Conservation (phyloP, 2,797 vertebrate genomes). For the Echiichthys vipera region DNA sequence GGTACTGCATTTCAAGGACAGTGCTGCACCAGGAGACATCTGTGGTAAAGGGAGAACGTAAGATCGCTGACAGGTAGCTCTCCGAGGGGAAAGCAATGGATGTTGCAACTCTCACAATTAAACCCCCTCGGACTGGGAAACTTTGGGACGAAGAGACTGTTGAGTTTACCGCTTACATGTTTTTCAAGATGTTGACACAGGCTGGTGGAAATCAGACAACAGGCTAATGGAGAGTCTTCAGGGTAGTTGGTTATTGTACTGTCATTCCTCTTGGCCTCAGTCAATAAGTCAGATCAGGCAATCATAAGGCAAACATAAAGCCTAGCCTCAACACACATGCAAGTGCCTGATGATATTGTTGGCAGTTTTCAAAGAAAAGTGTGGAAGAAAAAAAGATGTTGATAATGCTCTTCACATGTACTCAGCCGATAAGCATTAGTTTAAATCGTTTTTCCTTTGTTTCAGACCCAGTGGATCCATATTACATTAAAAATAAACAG, state of each 20-base stretch:
- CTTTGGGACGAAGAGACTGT: conserved; percentile 17
- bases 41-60: conserved; percentile 23
- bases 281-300: conserved; percentile 22
- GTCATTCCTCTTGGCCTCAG: conserved; percentile 4
- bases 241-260: conserved; percentile 25
- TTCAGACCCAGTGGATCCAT: too few species aligned
- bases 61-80: conserved; percentile 56
- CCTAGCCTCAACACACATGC: background rate
- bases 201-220: conserved; percentile 32
- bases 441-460: too few species aligned
- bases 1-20: conserved; percentile 52
- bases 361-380: background rate
- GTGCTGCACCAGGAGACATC: conserved; percentile 45
- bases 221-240: conserved; percentile 11
- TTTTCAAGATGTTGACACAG: conserved; percentile 29
- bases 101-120: conserved; percentile 36
- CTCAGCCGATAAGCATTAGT: background rate
- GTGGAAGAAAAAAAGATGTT: too few species aligned
- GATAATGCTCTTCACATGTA: too few species aligned
- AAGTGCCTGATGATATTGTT: background rate
- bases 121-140: conserved; percentile 35
- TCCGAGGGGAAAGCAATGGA: conserved; percentile 42
- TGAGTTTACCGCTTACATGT: conserved; percentile 37
- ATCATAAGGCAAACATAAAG: conserved; percentile 15
- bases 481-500: too few species aligned